These are phyloP conservation scores for Mesochorus sp. DNA, from an alignment of 2,888 invertebrate genomes.

Conservation along the genomic window DNA sequence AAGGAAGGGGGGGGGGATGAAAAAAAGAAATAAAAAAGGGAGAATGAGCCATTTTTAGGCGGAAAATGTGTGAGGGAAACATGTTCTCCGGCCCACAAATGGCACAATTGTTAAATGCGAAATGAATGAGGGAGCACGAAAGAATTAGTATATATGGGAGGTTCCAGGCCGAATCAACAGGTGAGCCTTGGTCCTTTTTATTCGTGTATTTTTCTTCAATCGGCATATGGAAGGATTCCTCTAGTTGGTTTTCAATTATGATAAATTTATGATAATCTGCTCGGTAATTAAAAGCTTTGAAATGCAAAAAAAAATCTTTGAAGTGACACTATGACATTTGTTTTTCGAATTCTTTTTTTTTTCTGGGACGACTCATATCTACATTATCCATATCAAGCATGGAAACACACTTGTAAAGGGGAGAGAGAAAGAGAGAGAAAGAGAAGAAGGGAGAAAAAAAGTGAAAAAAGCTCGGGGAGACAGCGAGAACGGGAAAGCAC, in stretches of 20 bases:
- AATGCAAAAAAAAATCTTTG: too few species aligned
- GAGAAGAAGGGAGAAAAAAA: constrained; percentile 44
- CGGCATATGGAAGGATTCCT: too few species aligned
- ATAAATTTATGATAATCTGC: too few species aligned
- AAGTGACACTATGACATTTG: too few species aligned
- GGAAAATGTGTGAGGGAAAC: constrained; percentile 35
- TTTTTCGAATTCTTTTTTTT: too few species aligned
- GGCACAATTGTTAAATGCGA: constrained; percentile 19
- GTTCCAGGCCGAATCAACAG: background rate
- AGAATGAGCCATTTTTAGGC: constrained; percentile 20
- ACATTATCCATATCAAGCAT: too few species aligned
- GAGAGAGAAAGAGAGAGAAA: constrained; percentile 42
- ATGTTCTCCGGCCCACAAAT: background rate
- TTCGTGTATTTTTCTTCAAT: too few species aligned
- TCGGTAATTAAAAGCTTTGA: too few species aligned
- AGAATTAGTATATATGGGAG: constrained; percentile 12
- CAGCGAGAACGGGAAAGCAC: constrained; percentile 65
- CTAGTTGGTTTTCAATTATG: too few species aligned
- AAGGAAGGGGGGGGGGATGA: background rate
- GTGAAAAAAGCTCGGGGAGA: constrained; percentile 8
- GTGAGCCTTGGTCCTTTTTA: too few species aligned
- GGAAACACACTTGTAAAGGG: too few species aligned
- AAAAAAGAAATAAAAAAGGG: constrained; percentile 13
- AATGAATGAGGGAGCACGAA: constrained; percentile 8
- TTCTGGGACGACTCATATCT: too few species aligned